Conservation (phyloP, 2,113 vertebrate species). For the Ceyx cyanopectus region DNA sequence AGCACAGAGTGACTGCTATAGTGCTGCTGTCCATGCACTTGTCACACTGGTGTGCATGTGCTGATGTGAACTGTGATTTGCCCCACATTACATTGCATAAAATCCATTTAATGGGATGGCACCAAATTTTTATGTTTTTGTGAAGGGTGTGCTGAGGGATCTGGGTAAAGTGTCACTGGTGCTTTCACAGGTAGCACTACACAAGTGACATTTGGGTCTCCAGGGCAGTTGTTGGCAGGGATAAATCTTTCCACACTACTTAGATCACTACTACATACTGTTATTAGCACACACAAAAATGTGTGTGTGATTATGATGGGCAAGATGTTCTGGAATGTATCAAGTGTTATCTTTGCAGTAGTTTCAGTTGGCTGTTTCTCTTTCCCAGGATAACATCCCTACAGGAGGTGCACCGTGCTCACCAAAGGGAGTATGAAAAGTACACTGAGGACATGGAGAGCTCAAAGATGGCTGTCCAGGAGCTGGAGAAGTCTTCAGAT, state of each 20-base stretch:
- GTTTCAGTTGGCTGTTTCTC: background rate
- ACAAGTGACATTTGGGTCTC: background rate
- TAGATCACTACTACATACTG: background rate
- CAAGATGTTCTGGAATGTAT: background rate
- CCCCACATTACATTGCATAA: background rate
- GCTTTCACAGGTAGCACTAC: background rate
- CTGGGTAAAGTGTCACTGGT: background rate
- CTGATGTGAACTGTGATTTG: background rate
- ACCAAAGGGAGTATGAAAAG: conserved; percentile 87
- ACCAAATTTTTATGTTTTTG: background rate
- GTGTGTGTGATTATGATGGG: background rate
- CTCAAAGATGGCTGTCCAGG: conserved; percentile 78
- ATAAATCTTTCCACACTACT: background rate
- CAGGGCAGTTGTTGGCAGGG: background rate
- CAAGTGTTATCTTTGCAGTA: background rate
- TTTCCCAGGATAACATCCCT: conserved; percentile 80
- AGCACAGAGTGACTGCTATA: background rate
- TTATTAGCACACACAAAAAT: background rate
- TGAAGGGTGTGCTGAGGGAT: background rate
- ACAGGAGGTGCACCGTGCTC: conserved; percentile 86
- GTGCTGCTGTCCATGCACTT: background rate
- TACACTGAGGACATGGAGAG: conserved; percentile 81
- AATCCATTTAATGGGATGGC: background rate
- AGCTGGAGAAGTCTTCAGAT: conserved; percentile 79
- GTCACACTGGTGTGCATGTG: accelerated